Evolutionary conservation across 2,797 vertebrate genomes (phyloP).

Genomic region (Onychomys leucogaster): DNA sequence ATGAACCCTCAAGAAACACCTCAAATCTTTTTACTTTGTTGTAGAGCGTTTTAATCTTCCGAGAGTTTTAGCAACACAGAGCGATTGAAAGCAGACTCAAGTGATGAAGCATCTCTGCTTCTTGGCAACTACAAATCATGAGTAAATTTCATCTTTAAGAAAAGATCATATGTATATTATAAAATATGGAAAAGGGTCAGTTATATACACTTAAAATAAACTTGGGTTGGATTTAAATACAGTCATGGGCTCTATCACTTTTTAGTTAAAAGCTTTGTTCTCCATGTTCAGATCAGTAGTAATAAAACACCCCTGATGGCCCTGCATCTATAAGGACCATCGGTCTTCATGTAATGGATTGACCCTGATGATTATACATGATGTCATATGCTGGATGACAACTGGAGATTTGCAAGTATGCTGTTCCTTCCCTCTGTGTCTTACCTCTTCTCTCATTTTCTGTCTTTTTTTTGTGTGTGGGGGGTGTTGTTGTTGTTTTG

Average conservation of each 20-base stretch:
- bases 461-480: neutral
- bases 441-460: neutral
- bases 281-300: neutral
- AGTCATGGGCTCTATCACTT: neutral
- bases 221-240: slow-evolving; percentile 30
- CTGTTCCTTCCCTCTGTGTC: neutral
- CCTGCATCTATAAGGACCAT: neutral
- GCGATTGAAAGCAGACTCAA: neutral
- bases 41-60: neutral
- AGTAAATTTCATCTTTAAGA: neutral
- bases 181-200: neutral
- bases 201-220: slow-evolving; percentile 15
- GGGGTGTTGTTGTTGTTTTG: neutral
- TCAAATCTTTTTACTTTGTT: neutral
- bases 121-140: neutral
- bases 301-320: slow-evolving; percentile 24
- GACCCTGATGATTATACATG: neutral
- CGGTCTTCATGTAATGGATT: neutral
- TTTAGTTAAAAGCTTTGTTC: slow-evolving; percentile 52
- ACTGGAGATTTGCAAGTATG: neutral
- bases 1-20: neutral
- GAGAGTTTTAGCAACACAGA: neutral
- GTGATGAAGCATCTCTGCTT: neutral
- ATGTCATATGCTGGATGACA: neutral
- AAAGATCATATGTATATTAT: neutral